These are phyloP conservation scores for Podiceps cristatus DNA, from an alignment of 2,113 vertebrate genomes.

Conservation along the genomic window DNA sequence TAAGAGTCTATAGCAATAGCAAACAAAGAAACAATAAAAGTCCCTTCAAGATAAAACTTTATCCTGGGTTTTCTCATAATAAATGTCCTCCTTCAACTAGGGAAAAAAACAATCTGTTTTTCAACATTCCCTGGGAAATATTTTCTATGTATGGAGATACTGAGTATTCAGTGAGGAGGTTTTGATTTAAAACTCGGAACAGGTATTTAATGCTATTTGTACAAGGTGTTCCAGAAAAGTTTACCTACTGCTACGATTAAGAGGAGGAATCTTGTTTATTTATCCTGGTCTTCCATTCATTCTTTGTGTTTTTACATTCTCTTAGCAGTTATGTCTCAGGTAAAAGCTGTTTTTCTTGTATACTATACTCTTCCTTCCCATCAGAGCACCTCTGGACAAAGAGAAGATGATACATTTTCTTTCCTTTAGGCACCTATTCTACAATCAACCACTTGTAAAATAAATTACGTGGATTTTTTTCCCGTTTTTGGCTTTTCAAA, in stretches of 20 bases:
- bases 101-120: neutral
- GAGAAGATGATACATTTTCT: neutral
- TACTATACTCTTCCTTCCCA: neutral
- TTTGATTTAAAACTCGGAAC: neutral
- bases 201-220: neutral
- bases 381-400: neutral
- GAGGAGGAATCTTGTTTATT: neutral
- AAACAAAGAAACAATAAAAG: neutral
- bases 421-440: neutral
- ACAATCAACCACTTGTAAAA: neutral
- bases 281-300: neutral
- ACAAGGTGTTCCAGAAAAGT: neutral
- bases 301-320: neutral
- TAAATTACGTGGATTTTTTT: neutral
- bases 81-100: neutral
- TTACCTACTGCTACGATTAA: neutral
- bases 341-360: neutral
- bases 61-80: neutral
- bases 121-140: neutral
- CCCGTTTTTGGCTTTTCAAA: neutral
- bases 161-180: neutral
- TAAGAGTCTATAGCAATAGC: neutral
- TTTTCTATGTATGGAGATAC: neutral
- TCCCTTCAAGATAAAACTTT: neutral
- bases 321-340: neutral